A percentile compares a stretch with the other conserved stretches of the same genome.
These are phyloP conservation scores for Plectropomus leopardus DNA, from an alignment of 2,113 vertebrate species.

Conservation along the genomic window DNA sequence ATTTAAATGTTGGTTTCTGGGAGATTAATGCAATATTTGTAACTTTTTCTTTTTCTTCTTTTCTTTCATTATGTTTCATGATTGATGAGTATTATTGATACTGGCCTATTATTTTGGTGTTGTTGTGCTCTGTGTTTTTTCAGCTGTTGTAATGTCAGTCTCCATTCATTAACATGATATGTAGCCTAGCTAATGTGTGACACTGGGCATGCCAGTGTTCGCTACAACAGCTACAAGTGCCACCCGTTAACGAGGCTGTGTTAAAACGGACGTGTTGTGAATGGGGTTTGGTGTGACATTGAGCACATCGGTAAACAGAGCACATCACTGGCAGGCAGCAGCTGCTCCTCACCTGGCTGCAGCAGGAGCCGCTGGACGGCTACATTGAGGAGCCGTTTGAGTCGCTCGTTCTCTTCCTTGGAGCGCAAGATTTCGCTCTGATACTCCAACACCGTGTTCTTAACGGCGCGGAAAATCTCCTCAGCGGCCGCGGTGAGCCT, in stretches of 20 bases:
- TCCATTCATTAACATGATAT: neutral
- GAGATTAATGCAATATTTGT: too few species aligned
- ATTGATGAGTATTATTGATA: too few species aligned
- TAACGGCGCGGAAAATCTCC: slow-evolving; percentile 77
- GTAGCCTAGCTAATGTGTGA: neutral
- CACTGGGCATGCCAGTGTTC: neutral
- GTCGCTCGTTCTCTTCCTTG: slow-evolving; percentile 77
- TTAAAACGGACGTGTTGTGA: neutral
- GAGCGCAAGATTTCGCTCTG: slow-evolving; percentile 74
- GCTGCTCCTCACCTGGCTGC: slow-evolving; percentile 68
- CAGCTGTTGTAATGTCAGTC: too few species aligned
- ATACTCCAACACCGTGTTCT: slow-evolving; percentile 69
- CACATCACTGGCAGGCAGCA: neutral
- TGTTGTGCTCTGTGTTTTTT: too few species aligned
- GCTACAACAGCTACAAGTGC: neutral
- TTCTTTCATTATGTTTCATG: too few species aligned
- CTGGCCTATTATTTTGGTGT: too few species aligned
- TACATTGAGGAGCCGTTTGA: slow-evolving; percentile 68
- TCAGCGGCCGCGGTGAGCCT: slow-evolving; percentile 71
- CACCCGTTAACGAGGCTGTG: neutral
- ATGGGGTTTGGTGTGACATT: neutral
- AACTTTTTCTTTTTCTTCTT: too few species aligned
- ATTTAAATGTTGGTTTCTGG: too few species aligned
- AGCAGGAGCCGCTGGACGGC: slow-evolving; percentile 75
- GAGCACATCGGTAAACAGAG: neutral